Evolutionary conservation across 2,113 vertebrate genomes (phyloP).

Genomic region (Xiphophorus hellerii): DNA sequence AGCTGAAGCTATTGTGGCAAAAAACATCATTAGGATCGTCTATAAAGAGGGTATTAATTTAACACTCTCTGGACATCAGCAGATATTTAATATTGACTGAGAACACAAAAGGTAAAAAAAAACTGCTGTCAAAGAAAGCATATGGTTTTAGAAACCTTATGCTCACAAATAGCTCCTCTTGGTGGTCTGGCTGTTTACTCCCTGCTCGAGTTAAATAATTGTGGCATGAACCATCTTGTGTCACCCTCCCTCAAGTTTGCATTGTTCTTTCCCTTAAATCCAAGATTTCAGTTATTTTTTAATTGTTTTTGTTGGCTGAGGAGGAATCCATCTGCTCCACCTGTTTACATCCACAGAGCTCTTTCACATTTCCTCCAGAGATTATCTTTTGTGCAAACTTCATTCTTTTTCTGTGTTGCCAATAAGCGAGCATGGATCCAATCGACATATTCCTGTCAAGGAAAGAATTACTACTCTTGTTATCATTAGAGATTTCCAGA

Average conservation of each 20-base stretch:
- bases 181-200: not conserved
- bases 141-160: not conserved
- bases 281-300: not conserved
- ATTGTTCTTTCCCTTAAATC: not conserved
- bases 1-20: not conserved
- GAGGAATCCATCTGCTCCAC: not conserved
- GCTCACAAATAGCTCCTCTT: not conserved
- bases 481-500: not conserved
- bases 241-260: not conserved
- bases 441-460: not conserved
- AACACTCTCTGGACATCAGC: not conserved
- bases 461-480: not conserved
- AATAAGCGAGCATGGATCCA: not conserved
- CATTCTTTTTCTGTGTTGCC: not conserved
- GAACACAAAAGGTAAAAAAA: not conserved
- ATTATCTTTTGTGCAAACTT: not conserved
- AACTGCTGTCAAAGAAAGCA: too few species aligned
- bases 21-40: not conserved
- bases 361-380: not conserved
- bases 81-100: not conserved
- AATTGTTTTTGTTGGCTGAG: not conserved
- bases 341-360: not conserved
- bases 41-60: not conserved
- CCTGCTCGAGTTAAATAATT: not conserved
- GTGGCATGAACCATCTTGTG: slow-evolving; percentile 1